A percentile compares a stretch with the other conserved stretches of the same genome.
Evolutionary conservation across 2,797 vertebrate species (phyloP).

Genomic region (Pagetopsis macropterus): DNA sequence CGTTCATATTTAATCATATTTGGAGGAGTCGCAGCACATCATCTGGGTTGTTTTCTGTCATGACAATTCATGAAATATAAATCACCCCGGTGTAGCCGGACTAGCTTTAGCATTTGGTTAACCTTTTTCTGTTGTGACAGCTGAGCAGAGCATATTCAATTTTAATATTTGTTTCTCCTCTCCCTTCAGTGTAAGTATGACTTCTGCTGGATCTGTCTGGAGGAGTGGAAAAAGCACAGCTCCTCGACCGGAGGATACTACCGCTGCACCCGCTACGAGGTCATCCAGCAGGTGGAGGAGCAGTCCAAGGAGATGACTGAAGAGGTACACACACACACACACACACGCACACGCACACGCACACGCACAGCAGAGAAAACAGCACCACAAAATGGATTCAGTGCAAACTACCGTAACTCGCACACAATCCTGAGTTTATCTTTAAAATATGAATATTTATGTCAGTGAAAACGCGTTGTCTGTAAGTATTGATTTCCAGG

Average conservation of each 20-base stretch:
- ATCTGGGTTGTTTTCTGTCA: not conserved
- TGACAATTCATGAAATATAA: slow-evolving; percentile 5
- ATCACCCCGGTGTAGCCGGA: slow-evolving; percentile 1
- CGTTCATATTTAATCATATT: not conserved
- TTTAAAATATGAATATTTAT: too few relatives aligned
- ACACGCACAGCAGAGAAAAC: not conserved
- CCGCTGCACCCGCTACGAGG: slow-evolving; percentile 97
- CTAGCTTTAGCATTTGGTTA: not conserved
- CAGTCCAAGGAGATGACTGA: slow-evolving; percentile 84
- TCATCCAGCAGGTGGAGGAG: slow-evolving; percentile 97
- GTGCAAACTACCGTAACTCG: too few relatives aligned
- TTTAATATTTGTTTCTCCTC: not conserved
- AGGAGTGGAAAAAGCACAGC: slow-evolving; percentile 99
- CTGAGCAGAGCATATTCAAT: not conserved
- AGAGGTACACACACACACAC: slow-evolving; percentile 50
- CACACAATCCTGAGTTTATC: too few relatives aligned
- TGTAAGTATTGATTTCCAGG: too few relatives aligned
- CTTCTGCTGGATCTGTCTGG: slow-evolving; percentile 99
- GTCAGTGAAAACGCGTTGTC: too few relatives aligned
- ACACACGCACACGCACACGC: slow-evolving; percentile 1
- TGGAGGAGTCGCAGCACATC: not conserved
- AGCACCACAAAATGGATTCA: too few relatives aligned
- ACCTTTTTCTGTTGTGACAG: slow-evolving; percentile 2
- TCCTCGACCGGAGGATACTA: slow-evolving; percentile 99
- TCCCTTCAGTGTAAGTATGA: slow-evolving; percentile 94